Evolutionary conservation across 1,140 invertebrate species (phyloP), one percentile per base, ranked within the genome.

Genomic region (Atta cephalotes): DNA sequence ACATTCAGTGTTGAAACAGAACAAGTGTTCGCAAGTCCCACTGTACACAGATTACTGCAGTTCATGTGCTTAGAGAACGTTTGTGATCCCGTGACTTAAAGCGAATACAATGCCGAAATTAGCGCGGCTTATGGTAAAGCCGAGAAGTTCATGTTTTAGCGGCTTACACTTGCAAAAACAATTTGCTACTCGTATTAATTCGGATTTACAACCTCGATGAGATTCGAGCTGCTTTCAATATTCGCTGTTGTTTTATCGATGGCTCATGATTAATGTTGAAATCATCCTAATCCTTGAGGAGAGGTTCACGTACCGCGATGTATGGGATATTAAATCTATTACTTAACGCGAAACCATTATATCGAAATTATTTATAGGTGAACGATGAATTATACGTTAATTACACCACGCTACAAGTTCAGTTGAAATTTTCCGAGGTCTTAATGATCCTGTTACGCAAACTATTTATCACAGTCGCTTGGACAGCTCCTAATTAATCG

Each of bases 401-500:
- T 92, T 93, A 90, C 88, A 89, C 79, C 53, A 86, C 77, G 87
- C 86, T 88, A 79, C 85, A 88, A 88, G 85, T 90, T 88, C 71
- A 87, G 81, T 87, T 79, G 87, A 77, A 89, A 90, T 93, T 92
- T 85, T 90, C 85, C 63, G 88, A 86, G 88, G 85, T 91, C 91
- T 92, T 92, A 93, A 93, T 93, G 92, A 93, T 93, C 92, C 89
- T 85, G 91, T 93, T 92, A 92, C 89, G 87, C 82, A 70, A 77
- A 86, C 92, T 91, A 93, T 93, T 94, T 92, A 93, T 94, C 93
- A 93, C 89, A 87, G 70, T 88, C 88, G 87, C 88, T 84, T 77
- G 85, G 88, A 92, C 88, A 91, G 89, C 85, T 86, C 88, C 89
- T 94, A 94, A 93, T 94, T 94, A 93, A 93, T 93, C 91, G 92